Conservation (phyloP, 2,113 vertebrate genomes). For the Stomatorhinus ivindoensis region DNA sequence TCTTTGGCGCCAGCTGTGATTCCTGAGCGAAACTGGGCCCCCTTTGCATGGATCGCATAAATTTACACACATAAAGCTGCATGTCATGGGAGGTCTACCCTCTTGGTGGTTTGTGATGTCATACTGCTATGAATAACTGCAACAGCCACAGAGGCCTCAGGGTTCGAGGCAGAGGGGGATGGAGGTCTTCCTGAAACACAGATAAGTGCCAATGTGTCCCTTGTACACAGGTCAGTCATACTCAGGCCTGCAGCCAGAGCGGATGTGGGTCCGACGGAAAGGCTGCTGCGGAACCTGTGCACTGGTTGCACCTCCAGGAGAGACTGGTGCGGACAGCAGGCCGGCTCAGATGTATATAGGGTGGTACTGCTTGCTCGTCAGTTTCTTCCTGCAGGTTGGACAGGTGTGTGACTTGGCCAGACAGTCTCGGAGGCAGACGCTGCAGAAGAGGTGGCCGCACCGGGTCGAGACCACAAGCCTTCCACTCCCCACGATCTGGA, state of each 20-base stretch:
- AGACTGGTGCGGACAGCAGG: neutral
- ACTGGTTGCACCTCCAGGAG: neutral
- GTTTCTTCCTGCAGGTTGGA: slow-evolving; percentile 87
- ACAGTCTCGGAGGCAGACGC: slow-evolving; percentile 84
- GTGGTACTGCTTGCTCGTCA: slow-evolving; percentile 84
- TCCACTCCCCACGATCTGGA: slow-evolving; percentile 81
- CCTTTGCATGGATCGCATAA: neutral
- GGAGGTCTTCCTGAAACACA: neutral
- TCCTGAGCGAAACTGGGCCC: neutral
- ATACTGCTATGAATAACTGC: neutral
- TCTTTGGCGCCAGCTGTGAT: neutral
- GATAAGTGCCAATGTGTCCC: neutral
- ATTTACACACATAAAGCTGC: neutral
- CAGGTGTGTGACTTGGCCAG: slow-evolving; percentile 78
- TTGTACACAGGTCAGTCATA: neutral
- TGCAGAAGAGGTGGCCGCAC: slow-evolving; percentile 93
- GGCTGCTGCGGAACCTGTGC: neutral
- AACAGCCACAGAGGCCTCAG: neutral
- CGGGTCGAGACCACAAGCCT: slow-evolving; percentile 85
- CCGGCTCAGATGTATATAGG: slow-evolving; percentile 85
- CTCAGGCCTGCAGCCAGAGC: neutral
- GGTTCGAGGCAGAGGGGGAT: neutral
- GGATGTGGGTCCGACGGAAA: neutral
- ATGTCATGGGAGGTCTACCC: neutral
- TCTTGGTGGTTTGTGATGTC: neutral